Base-by-base conservation (phyloP, 2,797 vertebrate species). In the Podargus strigoides region DNA sequence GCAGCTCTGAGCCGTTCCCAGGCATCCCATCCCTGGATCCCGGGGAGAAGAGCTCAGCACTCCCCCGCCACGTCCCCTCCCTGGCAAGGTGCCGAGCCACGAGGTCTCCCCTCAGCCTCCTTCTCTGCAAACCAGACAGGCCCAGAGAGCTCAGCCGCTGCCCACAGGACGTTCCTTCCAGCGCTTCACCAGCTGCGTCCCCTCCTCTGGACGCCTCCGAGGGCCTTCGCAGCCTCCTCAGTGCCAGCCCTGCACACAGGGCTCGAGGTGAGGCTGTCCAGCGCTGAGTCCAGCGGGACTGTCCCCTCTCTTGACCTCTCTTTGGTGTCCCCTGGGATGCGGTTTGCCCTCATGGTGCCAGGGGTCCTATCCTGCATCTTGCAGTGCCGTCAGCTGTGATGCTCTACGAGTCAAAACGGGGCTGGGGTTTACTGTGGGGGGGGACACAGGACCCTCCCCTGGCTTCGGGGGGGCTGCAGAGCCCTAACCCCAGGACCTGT, bases 261-360 rank as follows among this genome's bases (percentile, higher is more conserved):
- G 36, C 28, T 69, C 19, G 2, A 9, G 47, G 42, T 53, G 59
- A 50, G 37, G 52, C 52, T 11, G 3, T 53, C 36, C 55, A 49
- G 5, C 2, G 4, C 66, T 11, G 21, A 8, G 3, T 1, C 7
- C 46, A 22, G 60, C 5, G 0, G 37, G 44, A 50, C 17, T 6
- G 10, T 24, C 12, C 3, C 52, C 12, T 9, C 15, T 49, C 19
- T 14, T 21, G 26, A 7, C 41, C 1, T n/a, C n/a, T n/a, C n/a
- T 24, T 17, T 13, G 30, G 7, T 46, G 69, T 6, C 4, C 28
- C 22, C 47, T n/a, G 0, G 26, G 58, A 5, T 37, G 22, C 0
- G 3, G 39, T 39, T 66, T 59, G 53, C 5, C 14, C 24, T 44
- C 13, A 7, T 28, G 4, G 6, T 47, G 47, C 75, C 28, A 4